Percentiles rank a stretch among this genome's conserved stretches.
Conservation (phyloP, 2,113 vertebrate genomes). For the Gopherus flavomarginatus region DNA sequence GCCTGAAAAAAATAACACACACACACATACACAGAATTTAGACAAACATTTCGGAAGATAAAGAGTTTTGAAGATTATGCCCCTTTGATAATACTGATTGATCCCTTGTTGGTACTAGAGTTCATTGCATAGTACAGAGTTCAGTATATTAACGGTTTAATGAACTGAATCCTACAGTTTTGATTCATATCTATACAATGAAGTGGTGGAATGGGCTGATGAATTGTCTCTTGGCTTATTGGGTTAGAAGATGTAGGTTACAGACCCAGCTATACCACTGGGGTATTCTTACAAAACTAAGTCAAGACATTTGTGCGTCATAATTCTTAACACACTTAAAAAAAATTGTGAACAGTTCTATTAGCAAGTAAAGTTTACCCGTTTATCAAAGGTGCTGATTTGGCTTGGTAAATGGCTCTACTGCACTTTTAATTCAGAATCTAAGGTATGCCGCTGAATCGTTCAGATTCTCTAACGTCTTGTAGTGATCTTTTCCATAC, state of each 20-base stretch:
- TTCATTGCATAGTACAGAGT: neutral
- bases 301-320: rapidly evolving
- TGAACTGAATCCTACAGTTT: neutral
- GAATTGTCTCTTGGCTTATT: rapidly evolving
- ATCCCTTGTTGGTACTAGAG: neutral
- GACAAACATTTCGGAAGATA: neutral
- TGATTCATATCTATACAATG: neutral
- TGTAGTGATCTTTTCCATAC: neutral
- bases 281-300: neutral
- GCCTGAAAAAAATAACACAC: neutral
- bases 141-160: neutral
- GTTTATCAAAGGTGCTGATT: neutral
- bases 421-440: neutral
- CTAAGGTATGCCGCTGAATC: constrained; percentile 13
- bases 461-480: constrained; percentile 46
- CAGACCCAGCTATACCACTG: neutral
- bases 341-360: neutral
- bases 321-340: neutral
- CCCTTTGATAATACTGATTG: neutral
- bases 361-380: neutral
- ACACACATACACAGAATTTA: neutral
- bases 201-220: neutral
- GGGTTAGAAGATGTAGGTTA: neutral
- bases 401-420: constrained; percentile 16
- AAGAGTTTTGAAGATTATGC: neutral